Percentiles rank a stretch among this genome's conserved stretches.
Conservation (phyloP, 2,113 vertebrate species). For the Pelecanus crispus region DNA sequence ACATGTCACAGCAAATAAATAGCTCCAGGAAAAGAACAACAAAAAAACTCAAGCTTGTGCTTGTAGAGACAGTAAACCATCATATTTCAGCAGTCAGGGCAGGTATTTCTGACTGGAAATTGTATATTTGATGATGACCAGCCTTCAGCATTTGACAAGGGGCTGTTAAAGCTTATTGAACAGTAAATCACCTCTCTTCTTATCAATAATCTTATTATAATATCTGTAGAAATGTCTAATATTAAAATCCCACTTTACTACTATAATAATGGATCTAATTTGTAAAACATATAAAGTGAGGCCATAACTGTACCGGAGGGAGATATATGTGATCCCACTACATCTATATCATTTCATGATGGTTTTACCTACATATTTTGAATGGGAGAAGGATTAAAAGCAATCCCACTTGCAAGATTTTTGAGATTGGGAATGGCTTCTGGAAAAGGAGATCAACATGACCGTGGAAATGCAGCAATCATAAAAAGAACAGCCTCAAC, state of each 20-base stretch:
- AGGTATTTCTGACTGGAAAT: slow-evolving; percentile 8
- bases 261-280: slow-evolving; percentile 56
- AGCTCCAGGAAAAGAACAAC: background rate
- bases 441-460: background rate
- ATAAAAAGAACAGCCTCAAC: background rate
- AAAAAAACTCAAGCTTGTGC: background rate
- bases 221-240: slow-evolving; percentile 39
- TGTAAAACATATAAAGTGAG: slow-evolving; percentile 43
- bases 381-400: background rate
- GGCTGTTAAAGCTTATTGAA: slow-evolving; percentile 1
- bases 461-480: background rate
- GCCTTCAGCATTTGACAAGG: slow-evolving; percentile 16
- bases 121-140: slow-evolving; percentile 3
- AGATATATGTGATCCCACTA: background rate
- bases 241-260: slow-evolving; percentile 40
- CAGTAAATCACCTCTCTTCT: slow-evolving; percentile 26
- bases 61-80: background rate
- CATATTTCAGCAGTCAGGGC: background rate
- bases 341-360: background rate
- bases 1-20: background rate
- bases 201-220: slow-evolving; percentile 53
- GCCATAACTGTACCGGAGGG: background rate
- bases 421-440: background rate
- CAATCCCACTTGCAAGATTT: background rate
- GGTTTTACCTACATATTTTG: background rate